phyloP scores from a whole-genome alignment of 2,113 vertebrate genomes.

The Henicopernis longicauda region DNA sequence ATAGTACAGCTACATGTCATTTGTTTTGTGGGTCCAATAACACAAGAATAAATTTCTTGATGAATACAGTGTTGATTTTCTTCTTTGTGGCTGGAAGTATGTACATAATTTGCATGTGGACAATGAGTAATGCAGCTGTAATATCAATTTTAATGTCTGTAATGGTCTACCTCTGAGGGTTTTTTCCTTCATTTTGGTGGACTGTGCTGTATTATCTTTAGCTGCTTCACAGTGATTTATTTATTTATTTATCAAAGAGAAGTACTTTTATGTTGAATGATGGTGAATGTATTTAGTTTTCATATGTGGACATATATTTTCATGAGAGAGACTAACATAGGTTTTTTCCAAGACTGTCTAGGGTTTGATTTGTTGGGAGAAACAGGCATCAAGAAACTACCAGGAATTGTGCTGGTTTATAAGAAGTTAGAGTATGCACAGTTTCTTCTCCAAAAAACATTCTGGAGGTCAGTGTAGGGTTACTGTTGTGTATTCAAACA shows the following conservation, averaged over 20 bases:
- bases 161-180: not conserved
- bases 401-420: conserved; percentile 1
- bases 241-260: not conserved
- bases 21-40: not conserved
- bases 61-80: conserved; percentile 12
- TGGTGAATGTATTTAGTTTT: not conserved
- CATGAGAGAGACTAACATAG: not conserved
- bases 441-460: not conserved
- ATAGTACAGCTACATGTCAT: not conserved
- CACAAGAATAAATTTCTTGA: not conserved
- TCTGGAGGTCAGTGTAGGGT: not conserved
- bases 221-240: not conserved
- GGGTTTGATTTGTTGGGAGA: not conserved
- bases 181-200: not conserved
- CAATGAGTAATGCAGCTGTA: not conserved
- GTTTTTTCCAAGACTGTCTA: not conserved
- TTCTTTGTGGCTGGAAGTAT: conserved; percentile 1
- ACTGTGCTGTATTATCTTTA: not conserved
- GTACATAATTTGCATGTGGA: not conserved
- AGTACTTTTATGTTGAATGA: not conserved
- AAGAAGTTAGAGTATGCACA: not conserved
- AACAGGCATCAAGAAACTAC: conserved; percentile 4
- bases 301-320: not conserved
- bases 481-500: not conserved
- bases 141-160: not conserved